Evolutionary conservation across 2,113 vertebrate genomes (phyloP).

Genomic region (Aythya baeri): DNA sequence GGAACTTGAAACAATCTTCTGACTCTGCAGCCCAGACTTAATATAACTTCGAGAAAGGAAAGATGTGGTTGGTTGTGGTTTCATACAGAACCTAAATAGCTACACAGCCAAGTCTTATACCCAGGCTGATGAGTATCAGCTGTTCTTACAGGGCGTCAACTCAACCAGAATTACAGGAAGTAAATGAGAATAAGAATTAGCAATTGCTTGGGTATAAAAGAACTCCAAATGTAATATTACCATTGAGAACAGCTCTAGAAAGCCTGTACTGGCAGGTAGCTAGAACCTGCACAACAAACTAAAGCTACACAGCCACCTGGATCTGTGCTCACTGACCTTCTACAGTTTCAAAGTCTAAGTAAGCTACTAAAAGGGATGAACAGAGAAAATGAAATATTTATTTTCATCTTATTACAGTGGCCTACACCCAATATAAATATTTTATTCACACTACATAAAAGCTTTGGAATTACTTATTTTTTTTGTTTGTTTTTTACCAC

Average conservation of each 20-base stretch:
- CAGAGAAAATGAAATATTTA: neutral
- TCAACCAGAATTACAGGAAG: neutral
- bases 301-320: neutral
- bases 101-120: neutral
- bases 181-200: neutral
- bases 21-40: neutral
- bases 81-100: neutral
- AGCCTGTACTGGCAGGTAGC: neutral
- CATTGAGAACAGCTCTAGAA: neutral
- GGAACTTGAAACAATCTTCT: neutral
- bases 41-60: neutral
- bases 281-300: neutral
- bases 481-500: neutral
- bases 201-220: neutral
- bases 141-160: neutral
- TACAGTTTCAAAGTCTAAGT: neutral
- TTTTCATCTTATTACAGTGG: neutral
- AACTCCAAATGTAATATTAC: neutral
- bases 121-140: neutral
- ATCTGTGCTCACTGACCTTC: neutral
- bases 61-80: neutral
- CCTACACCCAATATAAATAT: neutral
- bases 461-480: neutral
- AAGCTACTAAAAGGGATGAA: neutral
- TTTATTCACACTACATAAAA: neutral